phyloP scores from a whole-genome alignment of 2,888 invertebrate species.

The Automeris io region DNA sequence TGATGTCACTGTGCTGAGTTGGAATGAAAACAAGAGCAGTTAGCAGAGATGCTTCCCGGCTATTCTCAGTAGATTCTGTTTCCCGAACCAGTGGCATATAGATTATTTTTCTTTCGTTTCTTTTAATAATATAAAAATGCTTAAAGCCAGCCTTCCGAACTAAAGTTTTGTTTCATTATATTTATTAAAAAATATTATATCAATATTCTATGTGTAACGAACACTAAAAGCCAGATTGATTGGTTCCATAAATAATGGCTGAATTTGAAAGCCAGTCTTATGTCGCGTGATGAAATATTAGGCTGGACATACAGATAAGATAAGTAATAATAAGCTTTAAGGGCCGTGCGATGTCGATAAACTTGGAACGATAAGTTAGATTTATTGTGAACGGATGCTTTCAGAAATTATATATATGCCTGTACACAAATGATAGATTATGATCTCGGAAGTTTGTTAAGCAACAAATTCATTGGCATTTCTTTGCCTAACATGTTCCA shows the following conservation, averaged over 20 bases:
- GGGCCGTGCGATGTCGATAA: not conserved
- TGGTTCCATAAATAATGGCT: not conserved
- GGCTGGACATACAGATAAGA: not conserved
- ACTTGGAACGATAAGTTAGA: not conserved
- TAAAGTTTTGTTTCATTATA: no score
- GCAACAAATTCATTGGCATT: not conserved
- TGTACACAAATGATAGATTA: not conserved
- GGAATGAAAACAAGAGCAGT: no score
- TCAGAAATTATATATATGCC: not conserved
- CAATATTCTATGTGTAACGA: not conserved
- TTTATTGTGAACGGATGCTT: not conserved
- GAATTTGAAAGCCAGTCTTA: not conserved
- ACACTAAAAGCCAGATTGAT: conserved; percentile 1
- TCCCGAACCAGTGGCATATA: no score
- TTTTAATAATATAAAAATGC: no score
- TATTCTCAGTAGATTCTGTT: no score
- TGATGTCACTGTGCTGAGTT: no score
- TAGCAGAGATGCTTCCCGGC: no score
- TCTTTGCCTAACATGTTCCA: no score
- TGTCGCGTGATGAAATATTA: not conserved
- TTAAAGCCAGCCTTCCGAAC: no score
- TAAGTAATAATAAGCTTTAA: not conserved
- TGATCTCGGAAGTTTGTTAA: no score
- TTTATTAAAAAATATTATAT: no score
- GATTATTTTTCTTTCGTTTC: no score